Conservation (phyloP, 2,113 vertebrate genomes). For the Lampris incognitus region DNA sequence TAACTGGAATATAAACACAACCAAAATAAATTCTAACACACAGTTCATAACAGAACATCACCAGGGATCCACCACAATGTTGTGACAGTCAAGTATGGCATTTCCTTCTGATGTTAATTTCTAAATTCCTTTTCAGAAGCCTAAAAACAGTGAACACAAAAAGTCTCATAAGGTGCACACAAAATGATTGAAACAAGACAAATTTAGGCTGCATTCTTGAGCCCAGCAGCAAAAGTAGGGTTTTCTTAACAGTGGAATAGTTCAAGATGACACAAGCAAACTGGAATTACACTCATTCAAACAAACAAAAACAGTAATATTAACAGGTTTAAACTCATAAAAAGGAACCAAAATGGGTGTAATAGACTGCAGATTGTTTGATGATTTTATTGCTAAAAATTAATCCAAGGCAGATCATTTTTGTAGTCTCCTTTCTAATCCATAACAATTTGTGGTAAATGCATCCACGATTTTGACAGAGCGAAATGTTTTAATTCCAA, state of each 20-base stretch:
- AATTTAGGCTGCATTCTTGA: background rate
- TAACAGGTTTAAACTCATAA: no score
- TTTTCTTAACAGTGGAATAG: background rate
- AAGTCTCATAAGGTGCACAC: background rate
- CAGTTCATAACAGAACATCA: slow-evolving; percentile 47
- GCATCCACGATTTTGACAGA: slow-evolving; percentile 15
- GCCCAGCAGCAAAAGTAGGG: background rate
- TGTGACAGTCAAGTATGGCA: background rate
- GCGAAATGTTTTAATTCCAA: background rate
- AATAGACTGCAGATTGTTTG: no score
- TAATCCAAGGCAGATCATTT: no score
- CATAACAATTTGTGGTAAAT: slow-evolving; percentile 6
- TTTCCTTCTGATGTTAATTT: slow-evolving; percentile 13
- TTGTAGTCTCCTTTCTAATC: background rate
- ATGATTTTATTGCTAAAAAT: no score
- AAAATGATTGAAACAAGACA: background rate
- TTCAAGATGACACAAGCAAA: background rate
- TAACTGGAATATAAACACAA: slow-evolving; percentile 61
- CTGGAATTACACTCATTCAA: background rate
- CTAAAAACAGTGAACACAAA: background rate
- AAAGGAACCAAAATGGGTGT: no score
- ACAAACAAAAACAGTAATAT: no score
- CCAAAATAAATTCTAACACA: slow-evolving; percentile 61
- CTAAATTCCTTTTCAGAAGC: background rate
- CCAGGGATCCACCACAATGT: slow-evolving; percentile 38